A percentile compares a stretch with the other conserved stretches of the same genome.
Conservation (phyloP, 2,797 vertebrate species). For the Percopsis omiscomaycus region DNA sequence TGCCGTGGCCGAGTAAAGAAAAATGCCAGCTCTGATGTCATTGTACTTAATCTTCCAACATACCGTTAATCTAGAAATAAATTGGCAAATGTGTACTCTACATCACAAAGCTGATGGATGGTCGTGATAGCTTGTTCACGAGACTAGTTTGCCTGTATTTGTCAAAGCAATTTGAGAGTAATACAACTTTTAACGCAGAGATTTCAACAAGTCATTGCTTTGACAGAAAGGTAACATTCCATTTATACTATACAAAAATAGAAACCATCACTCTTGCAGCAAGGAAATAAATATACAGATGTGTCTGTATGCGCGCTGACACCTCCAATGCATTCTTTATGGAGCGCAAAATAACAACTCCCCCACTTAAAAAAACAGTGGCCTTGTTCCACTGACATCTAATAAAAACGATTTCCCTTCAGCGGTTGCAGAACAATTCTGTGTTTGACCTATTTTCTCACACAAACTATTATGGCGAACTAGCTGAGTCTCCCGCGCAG, state of each 20-base stretch:
- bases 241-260: slow-evolving; percentile 30
- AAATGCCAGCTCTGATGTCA: slow-evolving; percentile 13
- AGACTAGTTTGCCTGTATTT: slow-evolving; percentile 52
- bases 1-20: not conserved
- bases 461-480: slow-evolving; percentile 28
- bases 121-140: slow-evolving; percentile 44
- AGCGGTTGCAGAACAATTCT: slow-evolving; percentile 43
- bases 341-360: slow-evolving; percentile 18
- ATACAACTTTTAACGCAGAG: slow-evolving; percentile 60
- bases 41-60: slow-evolving; percentile 49
- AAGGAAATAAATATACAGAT: not conserved
- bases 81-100: slow-evolving; percentile 47
- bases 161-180: slow-evolving; percentile 62
- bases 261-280: not conserved
- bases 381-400: slow-evolving; percentile 23
- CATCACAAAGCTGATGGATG: slow-evolving; percentile 61
- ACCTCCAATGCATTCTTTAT: slow-evolving; percentile 1
- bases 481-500: slow-evolving; percentile 30
- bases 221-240: slow-evolving; percentile 52
- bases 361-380: slow-evolving; percentile 11
- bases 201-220: slow-evolving; percentile 41
- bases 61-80: slow-evolving; percentile 62
- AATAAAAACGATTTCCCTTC: slow-evolving; percentile 27
- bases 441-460: slow-evolving; percentile 57
- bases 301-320: not conserved